Base-by-base conservation (phyloP, 2,113 vertebrate genomes). In the Actenoides lindsayi region DNA sequence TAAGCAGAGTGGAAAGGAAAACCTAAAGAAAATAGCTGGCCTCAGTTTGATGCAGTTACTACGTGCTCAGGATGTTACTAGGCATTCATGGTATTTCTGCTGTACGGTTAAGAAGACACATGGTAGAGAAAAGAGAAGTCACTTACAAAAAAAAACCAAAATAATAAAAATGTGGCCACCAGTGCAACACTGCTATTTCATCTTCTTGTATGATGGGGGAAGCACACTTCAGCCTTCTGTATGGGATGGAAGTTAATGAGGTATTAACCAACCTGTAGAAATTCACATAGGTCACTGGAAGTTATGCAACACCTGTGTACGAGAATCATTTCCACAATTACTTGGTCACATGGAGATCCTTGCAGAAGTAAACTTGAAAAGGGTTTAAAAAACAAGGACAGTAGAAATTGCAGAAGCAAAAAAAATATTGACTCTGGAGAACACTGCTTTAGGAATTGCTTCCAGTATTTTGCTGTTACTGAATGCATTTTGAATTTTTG, bases 141-240 rank as follows among this genome's bases (percentile, higher is more conserved):
- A 1, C 33, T 63, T 33, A 16, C 30, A 44, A 48, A 39, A 48
- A 48, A 48, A 21, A 48, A 48, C 8, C 17, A 48, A n/a, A n/a
- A n/a, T n/a, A n/a, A 48, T 5, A 11, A 48, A 48, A 25, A 13
- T 1, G 37, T 33, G 11, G 37, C 11, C 56, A 67, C 27, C 30
- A 41, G 12, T 21, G 10, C 44, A 35, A 19, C n/a, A 60, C n/a
- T 48, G 31, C 13, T 39, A 73, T n/a, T 71, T 42, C 23, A 37
- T 21, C 28, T n/a, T 79, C n/a, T 54, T 0, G 0, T n/a, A 21
- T 8, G 16, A 70, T 17, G 30, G n/a, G 3, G 10, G 15, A 64
- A 84, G 30, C 9, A 46, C 17, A 74, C 7, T 60, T 35, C 51
- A 71, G 41, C 16, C 24, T 76, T 77, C 39, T 70, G 50, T 27